Base-by-base conservation (phyloP, 2,113 vertebrate genomes). In the Colaptes auratus region DNA sequence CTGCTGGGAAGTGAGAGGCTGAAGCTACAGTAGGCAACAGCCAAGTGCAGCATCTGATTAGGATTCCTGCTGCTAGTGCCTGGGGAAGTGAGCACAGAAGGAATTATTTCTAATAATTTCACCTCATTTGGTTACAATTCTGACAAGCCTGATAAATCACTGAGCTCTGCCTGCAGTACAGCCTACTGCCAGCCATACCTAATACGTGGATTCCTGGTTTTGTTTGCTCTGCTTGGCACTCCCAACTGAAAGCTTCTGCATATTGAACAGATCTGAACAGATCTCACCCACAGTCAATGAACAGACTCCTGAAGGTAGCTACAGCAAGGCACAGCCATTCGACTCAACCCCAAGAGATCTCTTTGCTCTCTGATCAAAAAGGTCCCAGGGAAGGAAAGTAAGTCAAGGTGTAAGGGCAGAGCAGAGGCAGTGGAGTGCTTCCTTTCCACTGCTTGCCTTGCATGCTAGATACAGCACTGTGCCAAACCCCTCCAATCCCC, bases 31-130 rank as follows among this genome's bases (percentile, higher is more conserved):
- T 4, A 91, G 78, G 39, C 92, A 64, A 79, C 56, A 63, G 46
- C 0, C 3, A 5, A 67, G 55, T 35, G 60, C 52, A 36, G 27
- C 5, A 61, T 83, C 71, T 39, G 56, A 90, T 88, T 8, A 77
- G 31, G 80, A 93, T 77, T 73, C 65, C 48, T 44, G 25, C 4
- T 56, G 72, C 74, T 85, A 70, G 59, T 0, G 7, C 72, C 85
- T 12, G 15, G 79, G 52, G 76, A 94, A 70, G 35, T 3, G n/a
- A 74, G 52, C 16, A 12, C 25, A 59, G 72, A 46, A 52, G 35
- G 60, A 91, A 88, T 80, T 79, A 95, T 80, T 96, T 64, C 60
- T 86, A 89, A 50, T 79, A 59, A 88, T 66, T 80, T 77, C 60
- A 39, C 66, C 67, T 63, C 53, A 72, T 74, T 78, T 70, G 82